Percentiles rank a stretch among this genome's conserved stretches.
Conservation (phyloP, 2,888 invertebrate species). For the Acrobasis repandana region DNA sequence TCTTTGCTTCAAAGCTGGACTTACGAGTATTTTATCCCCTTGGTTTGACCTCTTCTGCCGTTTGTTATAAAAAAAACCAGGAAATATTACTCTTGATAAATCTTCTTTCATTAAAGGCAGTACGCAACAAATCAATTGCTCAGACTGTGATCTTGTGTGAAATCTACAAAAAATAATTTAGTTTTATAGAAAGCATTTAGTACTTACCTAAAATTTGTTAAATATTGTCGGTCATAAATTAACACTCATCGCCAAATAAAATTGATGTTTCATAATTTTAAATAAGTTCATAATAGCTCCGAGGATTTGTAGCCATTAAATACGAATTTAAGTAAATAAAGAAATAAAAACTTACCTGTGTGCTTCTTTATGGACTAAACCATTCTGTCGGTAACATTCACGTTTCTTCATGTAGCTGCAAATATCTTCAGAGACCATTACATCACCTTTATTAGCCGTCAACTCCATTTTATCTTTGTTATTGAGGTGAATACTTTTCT, state of each 20-base stretch:
- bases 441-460: slow-evolving; percentile 6
- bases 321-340: no score
- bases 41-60: slow-evolving; percentile 45
- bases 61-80: slow-evolving; percentile 36
- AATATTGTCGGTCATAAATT: not conserved
- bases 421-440: slow-evolving; percentile 47
- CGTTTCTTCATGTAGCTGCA: slow-evolving; percentile 56
- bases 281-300: no score
- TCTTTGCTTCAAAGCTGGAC: slow-evolving; percentile 54
- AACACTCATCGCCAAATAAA: no score
- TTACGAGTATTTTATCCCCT: slow-evolving; percentile 37
- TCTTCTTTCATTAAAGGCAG: slow-evolving; percentile 43
- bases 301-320: no score
- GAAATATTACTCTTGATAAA: slow-evolving; percentile 39
- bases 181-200: not conserved
- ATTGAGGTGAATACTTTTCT: not conserved
- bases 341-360: slow-evolving; percentile 32
- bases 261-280: no score
- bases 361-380: slow-evolving; percentile 46
- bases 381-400: slow-evolving; percentile 52
- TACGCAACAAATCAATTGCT: slow-evolving; percentile 53
- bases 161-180: slow-evolving; percentile 34
- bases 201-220: not conserved
- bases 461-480: not conserved
- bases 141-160: slow-evolving; percentile 25